Percentiles rank a stretch among this genome's conserved stretches.
Conservation (phyloP, 23 tunicate genomes). For the Halocynthia roretzi region DNA sequence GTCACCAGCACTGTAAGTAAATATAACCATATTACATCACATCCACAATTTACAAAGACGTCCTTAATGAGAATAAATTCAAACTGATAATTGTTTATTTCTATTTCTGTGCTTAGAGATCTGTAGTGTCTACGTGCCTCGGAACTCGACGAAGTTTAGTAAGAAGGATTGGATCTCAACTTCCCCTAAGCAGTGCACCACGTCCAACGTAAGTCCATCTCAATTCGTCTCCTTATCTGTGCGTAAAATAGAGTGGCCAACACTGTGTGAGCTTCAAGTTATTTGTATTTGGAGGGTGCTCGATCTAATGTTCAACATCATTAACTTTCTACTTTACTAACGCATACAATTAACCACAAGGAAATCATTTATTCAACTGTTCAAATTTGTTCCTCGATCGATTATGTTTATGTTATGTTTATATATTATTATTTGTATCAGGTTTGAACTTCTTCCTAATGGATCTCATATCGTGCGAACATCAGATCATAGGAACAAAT, state of each 20-base stretch:
- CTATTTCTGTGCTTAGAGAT: neutral
- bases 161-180: slow-evolving; percentile 61
- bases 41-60: too few species aligned
- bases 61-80: too few species aligned
- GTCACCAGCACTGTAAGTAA: neutral
- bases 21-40: too few species aligned
- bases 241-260: too few species aligned
- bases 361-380: too few species aligned
- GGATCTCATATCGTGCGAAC: slow-evolving; percentile 58
- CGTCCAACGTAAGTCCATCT: slow-evolving; percentile 41
- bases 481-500: slow-evolving; percentile 23
- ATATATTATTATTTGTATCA: neutral
- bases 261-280: too few species aligned
- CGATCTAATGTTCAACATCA: too few species aligned
- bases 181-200: slow-evolving; percentile 48
- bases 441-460: slow-evolving; percentile 81
- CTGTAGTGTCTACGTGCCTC: neutral
- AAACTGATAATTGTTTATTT: neutral
- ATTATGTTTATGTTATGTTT: neutral
- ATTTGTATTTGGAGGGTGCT: too few species aligned
- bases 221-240: too few species aligned
- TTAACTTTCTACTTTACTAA: too few species aligned
- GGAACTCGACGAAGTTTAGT: slow-evolving; percentile 66
- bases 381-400: too few species aligned
- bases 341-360: too few species aligned